phyloP scores from a whole-genome alignment of 2,797 vertebrate species.

The Ptychobarbus kaznakovi region DNA sequence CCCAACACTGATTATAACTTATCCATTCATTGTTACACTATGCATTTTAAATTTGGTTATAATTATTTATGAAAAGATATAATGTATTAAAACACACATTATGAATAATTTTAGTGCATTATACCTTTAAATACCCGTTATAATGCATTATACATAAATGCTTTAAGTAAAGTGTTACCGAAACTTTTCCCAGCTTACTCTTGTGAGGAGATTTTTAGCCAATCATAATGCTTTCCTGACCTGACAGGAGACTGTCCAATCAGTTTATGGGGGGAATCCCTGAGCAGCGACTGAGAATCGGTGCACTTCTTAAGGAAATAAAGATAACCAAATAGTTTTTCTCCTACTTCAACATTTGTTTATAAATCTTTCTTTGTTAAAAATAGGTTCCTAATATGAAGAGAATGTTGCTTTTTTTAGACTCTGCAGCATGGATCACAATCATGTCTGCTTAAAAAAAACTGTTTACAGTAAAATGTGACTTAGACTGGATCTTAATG shows the following conservation, averaged over 20 bases:
- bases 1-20: too few relatives aligned
- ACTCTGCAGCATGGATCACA: constrained; percentile 3
- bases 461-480: not conserved
- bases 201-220: constrained; percentile 66
- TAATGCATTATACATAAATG: too few relatives aligned
- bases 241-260: constrained; percentile 65
- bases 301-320: constrained; percentile 54
- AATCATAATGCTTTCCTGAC: constrained; percentile 62
- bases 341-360: not conserved
- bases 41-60: too few relatives aligned
- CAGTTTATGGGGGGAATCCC: constrained; percentile 58
- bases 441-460: constrained; percentile 20
- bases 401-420: constrained; percentile 32
- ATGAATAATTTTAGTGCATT: too few relatives aligned
- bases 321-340: constrained; percentile 23
- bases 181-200: constrained; percentile 66
- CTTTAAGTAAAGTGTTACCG: too few relatives aligned
- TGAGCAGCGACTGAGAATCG: constrained; percentile 51
- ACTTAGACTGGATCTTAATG: not conserved
- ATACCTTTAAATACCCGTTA: too few relatives aligned
- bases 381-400: constrained; percentile 38
- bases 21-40: too few relatives aligned
- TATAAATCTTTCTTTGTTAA: too few relatives aligned
- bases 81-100: too few relatives aligned
- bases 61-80: too few relatives aligned